These are phyloP conservation scores for Drosophila biarmipes DNA, from an alignment of 1,140 invertebrate species.

Conservation along the genomic window DNA sequence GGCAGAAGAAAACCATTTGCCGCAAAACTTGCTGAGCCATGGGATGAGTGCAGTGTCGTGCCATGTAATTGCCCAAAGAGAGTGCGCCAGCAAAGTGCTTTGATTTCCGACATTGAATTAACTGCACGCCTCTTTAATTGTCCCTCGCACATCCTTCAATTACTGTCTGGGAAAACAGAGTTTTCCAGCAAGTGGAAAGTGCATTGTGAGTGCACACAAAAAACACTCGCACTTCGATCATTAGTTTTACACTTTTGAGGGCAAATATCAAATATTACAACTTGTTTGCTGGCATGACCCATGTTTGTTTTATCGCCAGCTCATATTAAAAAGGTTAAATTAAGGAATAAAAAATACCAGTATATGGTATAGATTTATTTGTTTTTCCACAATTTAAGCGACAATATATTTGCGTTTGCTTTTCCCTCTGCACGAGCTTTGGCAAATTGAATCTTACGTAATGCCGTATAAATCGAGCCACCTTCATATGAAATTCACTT, in stretches of 20 bases:
- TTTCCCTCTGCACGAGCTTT: slow-evolving; percentile 27
- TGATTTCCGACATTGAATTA: slow-evolving; percentile 73
- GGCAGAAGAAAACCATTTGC: slow-evolving; percentile 69
- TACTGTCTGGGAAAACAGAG: slow-evolving; percentile 2
- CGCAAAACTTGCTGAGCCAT: slow-evolving; percentile 53
- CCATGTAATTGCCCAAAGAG: slow-evolving; percentile 46
- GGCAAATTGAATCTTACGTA: slow-evolving; percentile 51
- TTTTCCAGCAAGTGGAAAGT: slow-evolving; percentile 4
- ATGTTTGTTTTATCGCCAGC: too few relatives aligned
- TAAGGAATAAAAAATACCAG: too few relatives aligned
- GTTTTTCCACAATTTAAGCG: background rate
- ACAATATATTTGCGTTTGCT: background rate
- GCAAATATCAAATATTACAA: background rate
- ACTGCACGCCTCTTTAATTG: slow-evolving; percentile 66
- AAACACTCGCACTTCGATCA: background rate
- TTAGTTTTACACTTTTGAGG: background rate
- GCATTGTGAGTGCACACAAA: slow-evolving; percentile 2
- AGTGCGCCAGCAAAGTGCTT: slow-evolving; percentile 64
- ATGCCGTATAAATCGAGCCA: slow-evolving; percentile 50
- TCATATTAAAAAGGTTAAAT: too few relatives aligned
- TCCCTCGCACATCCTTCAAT: slow-evolving; percentile 34
- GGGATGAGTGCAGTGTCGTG: slow-evolving; percentile 49
- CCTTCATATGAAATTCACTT: slow-evolving; percentile 64
- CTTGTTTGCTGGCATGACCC: background rate
- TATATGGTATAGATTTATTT: background rate